These are phyloP conservation scores for Ochotona curzoniae DNA, from an alignment of 2,113 vertebrate genomes.

Conservation along the genomic window DNA sequence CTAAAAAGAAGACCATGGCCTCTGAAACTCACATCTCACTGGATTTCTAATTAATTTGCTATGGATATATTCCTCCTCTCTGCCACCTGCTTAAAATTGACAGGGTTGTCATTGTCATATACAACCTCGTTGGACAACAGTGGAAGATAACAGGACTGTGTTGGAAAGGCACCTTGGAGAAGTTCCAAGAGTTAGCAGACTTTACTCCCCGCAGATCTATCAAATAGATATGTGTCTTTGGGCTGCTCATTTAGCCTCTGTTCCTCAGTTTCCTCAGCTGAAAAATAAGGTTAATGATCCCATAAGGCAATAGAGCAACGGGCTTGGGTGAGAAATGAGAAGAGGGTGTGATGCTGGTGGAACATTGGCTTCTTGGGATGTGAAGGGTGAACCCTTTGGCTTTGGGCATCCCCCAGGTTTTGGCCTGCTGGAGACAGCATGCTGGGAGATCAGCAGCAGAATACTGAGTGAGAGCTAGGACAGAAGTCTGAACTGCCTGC, in stretches of 20 bases:
- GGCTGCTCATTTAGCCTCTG: constrained; percentile 21
- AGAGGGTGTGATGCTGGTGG: not conserved
- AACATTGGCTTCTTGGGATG: not conserved
- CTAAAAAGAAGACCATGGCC: not conserved
- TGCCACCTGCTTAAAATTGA: constrained; percentile 35
- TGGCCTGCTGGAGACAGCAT: constrained; percentile 3
- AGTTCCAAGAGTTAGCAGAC: constrained; percentile 37
- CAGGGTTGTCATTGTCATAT: constrained; percentile 25
- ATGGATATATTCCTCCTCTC: constrained; percentile 29
- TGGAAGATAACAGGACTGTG: constrained; percentile 37
- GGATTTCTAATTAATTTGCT: constrained; percentile 43
- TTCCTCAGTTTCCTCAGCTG: constrained; percentile 1
- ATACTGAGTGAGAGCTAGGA: not conserved
- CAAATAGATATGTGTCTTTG: not conserved
- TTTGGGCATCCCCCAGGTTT: constrained; percentile 31
- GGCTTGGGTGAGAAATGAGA: constrained; percentile 41
- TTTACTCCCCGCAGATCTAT: not conserved
- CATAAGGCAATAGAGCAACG: not conserved
- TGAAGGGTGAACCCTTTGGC: not conserved
- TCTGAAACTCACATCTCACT: constrained; percentile 39
- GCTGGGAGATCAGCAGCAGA: not conserved
- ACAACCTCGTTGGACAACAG: not conserved
- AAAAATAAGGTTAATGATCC: not conserved
- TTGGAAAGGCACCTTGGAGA: constrained; percentile 36
- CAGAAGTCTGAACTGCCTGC: not conserved